Percentiles rank a stretch among this genome's conserved stretches.
phyloP scores from a whole-genome alignment of 2,797 vertebrate genomes.

The Mormyrus proboscirostris region DNA sequence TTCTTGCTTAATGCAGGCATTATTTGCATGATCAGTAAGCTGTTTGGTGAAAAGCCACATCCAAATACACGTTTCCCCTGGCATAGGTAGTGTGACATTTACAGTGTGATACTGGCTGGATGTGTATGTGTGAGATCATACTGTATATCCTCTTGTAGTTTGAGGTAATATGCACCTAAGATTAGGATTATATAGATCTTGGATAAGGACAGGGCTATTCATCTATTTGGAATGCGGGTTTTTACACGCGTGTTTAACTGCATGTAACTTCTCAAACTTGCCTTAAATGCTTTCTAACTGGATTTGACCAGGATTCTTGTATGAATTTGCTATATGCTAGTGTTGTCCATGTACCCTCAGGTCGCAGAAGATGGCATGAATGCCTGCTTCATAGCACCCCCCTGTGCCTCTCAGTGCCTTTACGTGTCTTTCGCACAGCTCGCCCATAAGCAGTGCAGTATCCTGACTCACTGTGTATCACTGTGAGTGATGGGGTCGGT shows the following conservation, averaged over 20 bases:
- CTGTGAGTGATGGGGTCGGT: not conserved
- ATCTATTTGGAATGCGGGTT: not conserved
- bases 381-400: not conserved
- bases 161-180: not conserved
- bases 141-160: not conserved
- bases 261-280: not conserved
- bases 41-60: not conserved
- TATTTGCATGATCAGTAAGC: not conserved
- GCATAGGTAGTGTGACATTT: not conserved
- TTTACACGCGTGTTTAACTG: not conserved
- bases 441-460: not conserved
- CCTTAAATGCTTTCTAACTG: not conserved
- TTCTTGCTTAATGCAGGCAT: not conserved
- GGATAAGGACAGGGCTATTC: not conserved
- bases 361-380: not conserved
- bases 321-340: not conserved
- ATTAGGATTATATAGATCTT: not conserved
- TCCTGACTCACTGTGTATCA: not conserved
- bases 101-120: not conserved
- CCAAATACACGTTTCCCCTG: not conserved
- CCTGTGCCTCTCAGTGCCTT: not conserved
- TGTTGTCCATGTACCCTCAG: not conserved
- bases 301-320: not conserved
- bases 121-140: not conserved
- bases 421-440: not conserved